Evolutionary conservation across 2,113 vertebrate genomes (phyloP), one percentile per base, ranked within the genome.

Genomic region (Mustelus asterias): DNA sequence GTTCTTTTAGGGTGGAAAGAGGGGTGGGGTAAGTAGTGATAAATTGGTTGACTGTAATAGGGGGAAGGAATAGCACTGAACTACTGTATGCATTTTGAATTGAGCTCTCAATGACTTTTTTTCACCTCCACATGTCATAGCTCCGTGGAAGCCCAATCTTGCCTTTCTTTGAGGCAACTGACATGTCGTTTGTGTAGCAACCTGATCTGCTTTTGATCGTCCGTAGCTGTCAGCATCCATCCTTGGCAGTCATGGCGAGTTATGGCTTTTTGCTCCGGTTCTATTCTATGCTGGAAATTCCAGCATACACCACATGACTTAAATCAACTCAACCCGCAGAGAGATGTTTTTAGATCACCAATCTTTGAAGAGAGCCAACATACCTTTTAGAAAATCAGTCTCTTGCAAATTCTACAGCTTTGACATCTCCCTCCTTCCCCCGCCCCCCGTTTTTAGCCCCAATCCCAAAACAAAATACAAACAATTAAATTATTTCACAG

Each of bases 161-260:
- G 96, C 94, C 54, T 95, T 96, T 97, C 69, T 97, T 96, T 97
- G 33, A 96, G 96, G 96, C 96, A 95, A 96, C 88, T 96, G 96
- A 96, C 96, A 96, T 96, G 96, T 54, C 96, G 96, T 96, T 97
- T 97, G 96, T 97, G 97, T 96, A 97, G 97, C 97, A 97, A 97
- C 96, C 97, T 96, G 97, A 97, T 97, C 97, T 96, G 97, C 97
- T 97, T 97, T 97, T 97, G 97, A 97, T 98, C 97, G 97, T 96
- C 96, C 85, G 95, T 96, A 96, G 96, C 96, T 97, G 97, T 97
- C 97, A 97, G 96, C 96, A 97, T 6, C 0, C 33, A 96, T 97
- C 96, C 96, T 96, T 96, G 96, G 96, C 83, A 97, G 96, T 96
- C 96, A 96, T 97, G 96, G 96, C 96, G 96, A 96, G 96, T 95